These are phyloP conservation scores for Hydrotaea cyrtoneurina DNA, from an alignment of 2,888 invertebrate species.

Conservation along the genomic window DNA sequence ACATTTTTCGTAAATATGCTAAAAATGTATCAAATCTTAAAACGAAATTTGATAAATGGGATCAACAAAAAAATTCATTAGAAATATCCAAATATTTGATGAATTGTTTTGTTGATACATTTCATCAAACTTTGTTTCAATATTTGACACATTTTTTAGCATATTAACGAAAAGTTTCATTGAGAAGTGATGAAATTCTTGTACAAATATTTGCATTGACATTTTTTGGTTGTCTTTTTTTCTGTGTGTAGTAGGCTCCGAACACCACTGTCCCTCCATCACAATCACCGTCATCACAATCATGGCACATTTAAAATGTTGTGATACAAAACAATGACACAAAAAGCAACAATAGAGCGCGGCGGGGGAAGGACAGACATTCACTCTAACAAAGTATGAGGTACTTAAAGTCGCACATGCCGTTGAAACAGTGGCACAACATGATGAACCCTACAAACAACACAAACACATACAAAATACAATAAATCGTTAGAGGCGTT, in stretches of 20 bases:
- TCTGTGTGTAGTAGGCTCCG: not conserved
- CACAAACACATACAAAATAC: slow-evolving; percentile 30
- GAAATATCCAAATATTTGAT: too few relatives aligned
- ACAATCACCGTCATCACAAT: not conserved
- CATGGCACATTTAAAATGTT: slow-evolving; percentile 29
- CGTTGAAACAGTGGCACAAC: slow-evolving; percentile 62
- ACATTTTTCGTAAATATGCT: too few relatives aligned
- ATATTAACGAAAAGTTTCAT: too few relatives aligned
- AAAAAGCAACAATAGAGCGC: not conserved
- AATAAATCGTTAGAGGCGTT: slow-evolving; percentile 66
- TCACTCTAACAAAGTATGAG: slow-evolving; percentile 26
- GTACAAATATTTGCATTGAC: too few relatives aligned
- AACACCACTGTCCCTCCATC: not conserved
- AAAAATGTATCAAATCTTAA: too few relatives aligned
- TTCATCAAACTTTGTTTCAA: too few relatives aligned
- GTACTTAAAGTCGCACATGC: slow-evolving; percentile 55
- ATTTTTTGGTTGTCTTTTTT: too few relatives aligned
- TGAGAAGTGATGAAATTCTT: too few relatives aligned
- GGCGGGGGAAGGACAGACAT: not conserved
- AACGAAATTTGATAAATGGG: too few relatives aligned
- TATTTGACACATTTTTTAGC: too few relatives aligned
- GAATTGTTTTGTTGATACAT: too few relatives aligned
- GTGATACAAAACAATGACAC: slow-evolving; percentile 8
- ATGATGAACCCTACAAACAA: slow-evolving; percentile 23
- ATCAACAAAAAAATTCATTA: too few relatives aligned